These are phyloP conservation scores for Sinotaia quadrata DNA, from an alignment of 2,888 invertebrate genomes.

Conservation along the genomic window DNA sequence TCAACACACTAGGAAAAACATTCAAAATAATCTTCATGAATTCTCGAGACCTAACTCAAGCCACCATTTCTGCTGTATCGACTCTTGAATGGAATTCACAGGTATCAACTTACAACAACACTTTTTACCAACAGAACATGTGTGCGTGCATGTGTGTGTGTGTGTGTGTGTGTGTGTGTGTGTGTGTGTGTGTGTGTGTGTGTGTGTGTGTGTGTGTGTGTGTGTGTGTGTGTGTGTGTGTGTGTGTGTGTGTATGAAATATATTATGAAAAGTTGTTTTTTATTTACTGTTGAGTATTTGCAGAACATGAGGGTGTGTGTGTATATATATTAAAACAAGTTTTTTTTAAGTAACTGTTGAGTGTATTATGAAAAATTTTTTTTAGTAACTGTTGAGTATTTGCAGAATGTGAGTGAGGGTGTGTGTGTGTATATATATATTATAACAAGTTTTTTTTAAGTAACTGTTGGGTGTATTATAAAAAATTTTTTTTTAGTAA, in stretches of 20 bases:
- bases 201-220: constrained; percentile 10
- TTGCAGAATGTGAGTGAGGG: not conserved
- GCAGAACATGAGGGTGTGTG: not conserved
- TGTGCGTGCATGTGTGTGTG: not conserved
- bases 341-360: not conserved
- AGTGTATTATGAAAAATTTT: no score
- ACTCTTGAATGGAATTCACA: no score
- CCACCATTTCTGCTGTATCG: no score
- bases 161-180: not conserved
- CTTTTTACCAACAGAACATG: no score
- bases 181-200: constrained; percentile 12
- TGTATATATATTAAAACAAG: not conserved
- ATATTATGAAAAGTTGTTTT: not conserved
- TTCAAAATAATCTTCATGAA: no score
- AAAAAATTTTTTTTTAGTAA: no score
- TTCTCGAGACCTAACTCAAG: no score
- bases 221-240: constrained; percentile 8
- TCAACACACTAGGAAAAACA: no score
- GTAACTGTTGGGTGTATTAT: no score
- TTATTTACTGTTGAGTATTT: not conserved
- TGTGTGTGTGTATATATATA: not conserved
- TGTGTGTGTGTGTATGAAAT: constrained; percentile 7
- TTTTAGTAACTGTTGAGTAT: no score
- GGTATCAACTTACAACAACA: no score
- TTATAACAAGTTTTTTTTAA: not conserved